A percentile compares a stretch with the other conserved stretches of the same genome.
Evolutionary conservation across 2,797 vertebrate genomes (phyloP).

Genomic region (Masticophis lateralis): DNA sequence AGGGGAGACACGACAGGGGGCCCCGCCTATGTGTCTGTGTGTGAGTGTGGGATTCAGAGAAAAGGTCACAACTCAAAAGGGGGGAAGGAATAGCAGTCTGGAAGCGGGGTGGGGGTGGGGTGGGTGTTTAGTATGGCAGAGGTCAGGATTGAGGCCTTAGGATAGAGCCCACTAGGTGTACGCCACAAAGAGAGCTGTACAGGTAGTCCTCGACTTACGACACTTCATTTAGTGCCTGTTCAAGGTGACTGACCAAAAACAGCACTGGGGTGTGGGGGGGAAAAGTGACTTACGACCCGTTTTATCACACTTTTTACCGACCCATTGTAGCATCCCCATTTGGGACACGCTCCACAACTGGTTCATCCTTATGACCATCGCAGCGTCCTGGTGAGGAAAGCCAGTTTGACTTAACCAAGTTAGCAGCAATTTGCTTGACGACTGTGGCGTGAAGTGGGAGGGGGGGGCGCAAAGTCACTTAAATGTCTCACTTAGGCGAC

Average conservation of each 20-base stretch:
- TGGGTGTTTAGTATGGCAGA: too few relatives aligned
- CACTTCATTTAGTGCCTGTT: not conserved
- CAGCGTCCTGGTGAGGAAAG: not conserved
- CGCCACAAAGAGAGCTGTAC: not conserved
- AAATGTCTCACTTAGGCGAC: not conserved
- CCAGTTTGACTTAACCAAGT: not conserved
- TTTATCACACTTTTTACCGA: not conserved
- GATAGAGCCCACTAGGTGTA: not conserved
- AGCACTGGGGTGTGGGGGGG: fast-evolving
- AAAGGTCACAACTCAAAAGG: not conserved
- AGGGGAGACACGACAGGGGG: not conserved
- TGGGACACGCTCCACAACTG: too few relatives aligned
- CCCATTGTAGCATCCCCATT: not conserved
- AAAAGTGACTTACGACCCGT: not conserved
- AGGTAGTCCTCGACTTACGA: not conserved
- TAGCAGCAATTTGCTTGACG: not conserved
- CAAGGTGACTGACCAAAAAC: not conserved
- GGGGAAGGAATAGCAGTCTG: not conserved
- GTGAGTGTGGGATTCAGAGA: not conserved
- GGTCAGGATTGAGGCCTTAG: not conserved
- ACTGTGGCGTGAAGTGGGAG: not conserved
- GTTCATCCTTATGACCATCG: not conserved
- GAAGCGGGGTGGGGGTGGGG: too few relatives aligned
- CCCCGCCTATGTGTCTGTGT: not conserved
- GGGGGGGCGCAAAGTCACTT: not conserved